Base-by-base conservation (phyloP, 2,888 invertebrate species). In the Pteria penguin region DNA sequence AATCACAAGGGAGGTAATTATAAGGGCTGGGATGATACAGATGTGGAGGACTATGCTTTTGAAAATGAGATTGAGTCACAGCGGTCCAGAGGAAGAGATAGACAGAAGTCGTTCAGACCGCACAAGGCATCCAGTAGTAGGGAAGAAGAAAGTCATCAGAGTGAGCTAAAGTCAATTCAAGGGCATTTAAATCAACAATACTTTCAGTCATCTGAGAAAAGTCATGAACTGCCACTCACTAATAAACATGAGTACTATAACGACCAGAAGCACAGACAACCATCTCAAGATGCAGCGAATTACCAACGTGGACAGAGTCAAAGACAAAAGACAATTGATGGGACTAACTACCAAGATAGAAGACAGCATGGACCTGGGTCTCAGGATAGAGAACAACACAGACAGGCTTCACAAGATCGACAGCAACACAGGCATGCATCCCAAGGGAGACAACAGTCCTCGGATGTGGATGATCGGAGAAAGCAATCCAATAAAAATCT, bases 401-500 rank as follows among this genome's bases (percentile, higher is more conserved):
- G 45, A n/a, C 45, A 45, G 18, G 18, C 45, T 14, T 14, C 8
- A 45, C 45, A 45, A 14, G 18, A 45, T 45, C 11, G 18, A 45
- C 18, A 45, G 18, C 45, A 18, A 45, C 8, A 45, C 18, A 45
- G 45, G 45, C 45, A 45, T 14, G 11, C 45, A 14, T 45, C 45
- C 45, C 18, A 8, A 45, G 11, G 18, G 18, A 45, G 45, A 45
- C 45, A 45, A 8, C 11, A 18, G 11, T 14, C 45, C 8, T 18
- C 45, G 45, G 45, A 14, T 18, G 18, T 8, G 18, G 11, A 32
- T 26, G 36, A 27, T 14, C 63, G 4, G 31, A 45, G 24, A 14
- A 32, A 31, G 29, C 22, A 36, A 57, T 18, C 22, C 5, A 29
- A 66, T 27, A 57, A 65, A 33, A 8, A 65, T 8, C 65, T 75